Evolutionary conservation across 2,888 invertebrate species (phyloP), one percentile per base, ranked within the genome.

Genomic region (Xanthorhoe designata): DNA sequence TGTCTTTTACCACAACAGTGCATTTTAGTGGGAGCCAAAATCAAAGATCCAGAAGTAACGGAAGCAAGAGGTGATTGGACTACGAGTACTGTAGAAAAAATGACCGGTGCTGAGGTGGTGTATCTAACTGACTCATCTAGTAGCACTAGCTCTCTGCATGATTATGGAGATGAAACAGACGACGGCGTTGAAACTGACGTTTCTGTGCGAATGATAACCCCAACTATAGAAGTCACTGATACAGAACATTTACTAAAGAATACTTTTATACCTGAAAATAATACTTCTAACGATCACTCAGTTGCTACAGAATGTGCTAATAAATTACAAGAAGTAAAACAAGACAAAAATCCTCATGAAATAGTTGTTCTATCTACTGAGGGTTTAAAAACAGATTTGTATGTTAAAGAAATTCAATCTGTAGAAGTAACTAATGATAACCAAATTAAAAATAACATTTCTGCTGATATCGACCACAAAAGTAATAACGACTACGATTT

Each of bases 81-180:
- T 10, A 88, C 94, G 67, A 83, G 89, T 78, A 90, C 87, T n/a
- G 79, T 90, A 18, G 94, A 94, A 70, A 91, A 94, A 81, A 88
- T 94, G 68, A 91, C 94, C 55, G 95, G 94, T 4, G 95, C 96
- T 24, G 96, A 96, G 87, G 84, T 96, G 10, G 96, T 96, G 0
- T 96, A 95, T 83, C 88, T 96, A 52, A 95, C 96, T 64, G 96
- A 96, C 73, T 94, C 95, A 15, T 95, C 95, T 5, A 95, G 95
- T 71, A 95, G 95, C 75, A 94, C 94, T 13, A 95, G 95, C 75
- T 95, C 95, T 69, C 78, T 95, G 62, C 90, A 94, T 77, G 95
- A 95, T 69, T 79, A 86, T 54, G 89, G 91, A 52, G 94, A 94
- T 61, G 93, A 92, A 56, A 83, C 81, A 35, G 89, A 88, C 65